Base-by-base conservation (phyloP, 2,113 vertebrate genomes). In the Ctenodactylus gundi region DNA sequence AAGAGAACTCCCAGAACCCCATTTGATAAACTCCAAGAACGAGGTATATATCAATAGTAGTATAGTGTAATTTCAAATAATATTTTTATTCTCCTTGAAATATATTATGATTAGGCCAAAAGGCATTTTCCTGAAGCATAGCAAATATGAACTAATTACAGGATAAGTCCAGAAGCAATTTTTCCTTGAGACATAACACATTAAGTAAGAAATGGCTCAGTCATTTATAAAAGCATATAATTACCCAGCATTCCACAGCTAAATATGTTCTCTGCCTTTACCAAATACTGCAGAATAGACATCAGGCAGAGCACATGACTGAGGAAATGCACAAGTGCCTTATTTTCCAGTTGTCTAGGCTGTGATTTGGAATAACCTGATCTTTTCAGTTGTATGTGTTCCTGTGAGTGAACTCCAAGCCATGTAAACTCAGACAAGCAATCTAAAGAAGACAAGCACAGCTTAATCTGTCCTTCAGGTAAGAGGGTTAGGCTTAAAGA, bases 41-140 rank as follows among this genome's bases (percentile, higher is more conserved):
- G 68, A 4, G 3, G 3, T 21, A 85, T 21, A 85, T 68, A 57
- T n/a, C n/a, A 72, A 34, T 36, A 76, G 84, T 11, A 6, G 14
- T 57, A 73, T 13, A 91, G 46, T 27, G 10, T 84, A 21, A 85
- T 78, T 94, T 95, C 62, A 85, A 95, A 77, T 88, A 91, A 93
- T 49, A 85, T 17, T 73, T 82, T 62, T 85, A 64, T 60, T 83
- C n/a, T 88, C 78, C 36, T 85, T 94, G 77, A 94, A 68, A 67
- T 90, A 58, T 41, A 9, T 83, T 83, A 25, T 62, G 55, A 78
- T 60, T 82, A 11, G 53, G 15, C 14, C 14, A 88, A 88, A 44
- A 88, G 60, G 85, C 23, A 85, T 83, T 91, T 92, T 93, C 76
- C 70, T 84, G 49, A 60, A 94, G 46, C 46, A 72, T 34, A 62